Conservation (phyloP, 2,888 invertebrate species). For the Caenorhabditis parvicauda region DNA sequence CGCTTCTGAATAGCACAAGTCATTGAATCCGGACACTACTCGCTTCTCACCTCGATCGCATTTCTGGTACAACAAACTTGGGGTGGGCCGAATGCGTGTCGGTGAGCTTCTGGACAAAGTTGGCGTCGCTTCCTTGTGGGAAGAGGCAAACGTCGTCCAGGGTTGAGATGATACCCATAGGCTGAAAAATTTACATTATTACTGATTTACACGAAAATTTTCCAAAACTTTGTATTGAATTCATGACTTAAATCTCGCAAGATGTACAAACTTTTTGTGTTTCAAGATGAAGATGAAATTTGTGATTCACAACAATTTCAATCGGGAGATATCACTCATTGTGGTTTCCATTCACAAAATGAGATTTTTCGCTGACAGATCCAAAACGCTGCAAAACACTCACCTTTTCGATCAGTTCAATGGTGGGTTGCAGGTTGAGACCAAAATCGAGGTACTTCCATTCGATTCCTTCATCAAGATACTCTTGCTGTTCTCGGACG, state of each 20-base stretch:
- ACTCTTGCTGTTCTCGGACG: conserved; percentile 80
- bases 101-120: conserved; percentile 93
- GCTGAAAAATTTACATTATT: conserved; percentile 67
- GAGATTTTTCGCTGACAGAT: neutral
- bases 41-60: conserved; percentile 15
- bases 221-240: neutral
- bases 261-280: too few species aligned
- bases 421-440: conserved; percentile 94
- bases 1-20: conserved; percentile 68
- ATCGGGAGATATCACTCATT: neutral
- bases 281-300: too few species aligned
- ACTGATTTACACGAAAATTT: neutral
- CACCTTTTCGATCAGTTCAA: conserved; percentile 92
- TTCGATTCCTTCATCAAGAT: conserved; percentile 96
- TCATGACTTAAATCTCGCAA: too few species aligned
- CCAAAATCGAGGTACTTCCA: conserved; percentile 99
- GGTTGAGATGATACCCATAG: conserved; percentile 96
- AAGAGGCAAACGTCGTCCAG: conserved; percentile 99
- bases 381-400: neutral
- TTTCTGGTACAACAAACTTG: conserved; percentile 78
- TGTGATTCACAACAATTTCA: too few species aligned
- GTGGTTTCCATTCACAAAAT: neutral
- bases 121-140: conserved; percentile 98
- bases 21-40: neutral
- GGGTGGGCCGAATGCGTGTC: conserved; percentile 91